These are phyloP conservation scores for Lipophrys pholis DNA, from an alignment of 2,113 vertebrate genomes.

Conservation along the genomic window DNA sequence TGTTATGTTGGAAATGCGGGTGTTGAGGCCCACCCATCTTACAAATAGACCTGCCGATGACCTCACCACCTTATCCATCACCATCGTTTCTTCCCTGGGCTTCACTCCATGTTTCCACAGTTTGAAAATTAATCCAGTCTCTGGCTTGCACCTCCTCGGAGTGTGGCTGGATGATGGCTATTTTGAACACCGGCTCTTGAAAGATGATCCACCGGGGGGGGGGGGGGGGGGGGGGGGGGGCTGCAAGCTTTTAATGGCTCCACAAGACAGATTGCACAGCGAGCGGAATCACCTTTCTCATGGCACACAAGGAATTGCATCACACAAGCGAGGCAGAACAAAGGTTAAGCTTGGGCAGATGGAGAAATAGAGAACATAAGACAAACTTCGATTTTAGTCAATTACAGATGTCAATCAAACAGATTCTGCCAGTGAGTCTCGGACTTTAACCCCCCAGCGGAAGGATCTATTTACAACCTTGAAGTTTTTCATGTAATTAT, in stretches of 20 bases:
- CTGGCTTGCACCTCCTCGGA: constrained; percentile 58
- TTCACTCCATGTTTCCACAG: constrained; percentile 78
- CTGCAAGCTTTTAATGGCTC: constrained; percentile 52
- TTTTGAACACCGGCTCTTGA: constrained; percentile 74
- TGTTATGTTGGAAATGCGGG: constrained; percentile 1
- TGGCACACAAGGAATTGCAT: constrained; percentile 49
- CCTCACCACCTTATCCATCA: constrained; percentile 57
- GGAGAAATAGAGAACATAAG: constrained; percentile 10
- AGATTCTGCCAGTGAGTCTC: constrained; percentile 21
- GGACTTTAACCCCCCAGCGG: constrained; percentile 16
- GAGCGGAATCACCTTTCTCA: constrained; percentile 61
- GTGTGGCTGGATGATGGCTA: constrained; percentile 62
- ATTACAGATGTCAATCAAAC: constrained; percentile 40
- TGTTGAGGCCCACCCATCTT: constrained; percentile 21
- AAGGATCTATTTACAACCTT: constrained; percentile 47
- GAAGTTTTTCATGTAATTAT: constrained; percentile 46
- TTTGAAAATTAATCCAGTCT: constrained; percentile 71
- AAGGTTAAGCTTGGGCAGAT: constrained; percentile 44
- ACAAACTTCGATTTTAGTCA: constrained; percentile 25
- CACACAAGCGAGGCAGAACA: constrained; percentile 21
- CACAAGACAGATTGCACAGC: constrained; percentile 47
- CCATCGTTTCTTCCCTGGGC: constrained; percentile 61
- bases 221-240: constrained; percentile 13
- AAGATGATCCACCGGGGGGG: constrained; percentile 57
- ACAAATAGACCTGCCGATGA: constrained; percentile 68